Evolutionary conservation across 2,113 vertebrate genomes (phyloP), one percentile per base, ranked within the genome.

Genomic region (Aegotheles bennettii): DNA sequence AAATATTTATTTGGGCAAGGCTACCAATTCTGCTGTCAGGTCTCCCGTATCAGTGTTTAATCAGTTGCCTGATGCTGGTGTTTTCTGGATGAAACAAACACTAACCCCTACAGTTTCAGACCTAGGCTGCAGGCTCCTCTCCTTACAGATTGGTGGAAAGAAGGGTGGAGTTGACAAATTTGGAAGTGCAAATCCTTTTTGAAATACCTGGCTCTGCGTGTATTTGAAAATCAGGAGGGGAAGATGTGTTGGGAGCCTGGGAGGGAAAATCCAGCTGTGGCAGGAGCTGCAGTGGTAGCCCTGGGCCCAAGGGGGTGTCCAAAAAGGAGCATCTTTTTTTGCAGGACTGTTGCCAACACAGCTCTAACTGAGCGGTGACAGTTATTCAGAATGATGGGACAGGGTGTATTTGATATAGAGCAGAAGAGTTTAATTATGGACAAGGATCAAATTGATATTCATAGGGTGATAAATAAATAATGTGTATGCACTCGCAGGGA

Each of bases 401-500:
- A 33, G 45, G 23, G 33, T 70, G 13, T 43, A 76, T 87, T 89
- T 88, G 84, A 91, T 85, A 68, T 10, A 85, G 63, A 87, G 91
- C 6, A 0, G 57, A 40, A 87, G 93, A 85, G 81, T 85, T 95
- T 95, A 97, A 91, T 96, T 95, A 93, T 83, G 87, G 93, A 91
- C 89, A 91, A 91, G 87, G 95, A 95, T 84, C 78, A 93, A 95
- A 94, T 91, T 85, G 90, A 90, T 95, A 94, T 95, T 97, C 84
- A 94, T 94, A 87, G 87, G 54, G 31, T 61, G 67, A 93, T 97
- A 95, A 96, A 96, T 97, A 96, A 96, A 93, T 95, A 93, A 95
- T 96, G 94, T n/a, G 35, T 79, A 90, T 93, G 93, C 87, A 90
- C 78, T 95, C 38, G 36, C 54, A 87, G 21, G 89, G 70, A 90